Percentiles rank a stretch among this genome's conserved stretches.
Conservation (phyloP, 2,888 invertebrate genomes). For the Raillietiella orientalis region DNA sequence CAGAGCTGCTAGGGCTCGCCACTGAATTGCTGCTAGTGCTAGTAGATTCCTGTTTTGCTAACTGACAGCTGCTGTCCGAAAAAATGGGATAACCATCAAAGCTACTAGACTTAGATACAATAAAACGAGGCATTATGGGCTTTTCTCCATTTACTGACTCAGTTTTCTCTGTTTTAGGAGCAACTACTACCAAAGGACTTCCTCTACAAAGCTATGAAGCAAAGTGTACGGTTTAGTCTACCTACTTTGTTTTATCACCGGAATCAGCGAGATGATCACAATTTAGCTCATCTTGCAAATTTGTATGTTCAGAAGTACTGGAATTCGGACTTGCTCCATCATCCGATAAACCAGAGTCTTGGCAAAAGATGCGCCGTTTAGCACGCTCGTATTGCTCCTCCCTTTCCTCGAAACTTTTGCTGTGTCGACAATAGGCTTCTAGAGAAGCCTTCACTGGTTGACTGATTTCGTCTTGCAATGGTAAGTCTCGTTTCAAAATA, state of each 20-base stretch:
- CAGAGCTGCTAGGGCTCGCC: conserved; percentile 36
- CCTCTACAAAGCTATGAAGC: no score
- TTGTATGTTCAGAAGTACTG: background rate
- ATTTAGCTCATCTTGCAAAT: conserved; percentile 1
- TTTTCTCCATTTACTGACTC: conserved; percentile 8
- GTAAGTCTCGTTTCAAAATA: conserved; percentile 47
- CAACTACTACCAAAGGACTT: no score
- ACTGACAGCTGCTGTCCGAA: no score
- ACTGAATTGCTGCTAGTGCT: conserved; percentile 19
- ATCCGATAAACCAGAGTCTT: conserved; percentile 12
- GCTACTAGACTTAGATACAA: conserved; percentile 50
- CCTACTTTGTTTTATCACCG: conserved; percentile 20
- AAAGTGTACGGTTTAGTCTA: conserved; percentile 16
- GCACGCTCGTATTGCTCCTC: conserved; percentile 64
- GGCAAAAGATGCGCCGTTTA: conserved; percentile 50
- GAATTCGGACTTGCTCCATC: background rate
- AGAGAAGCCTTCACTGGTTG: no score
- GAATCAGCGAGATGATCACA: no score
- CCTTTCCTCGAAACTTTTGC: conserved; percentile 66
- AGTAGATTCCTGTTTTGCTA: no score
- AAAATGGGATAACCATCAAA: conserved; percentile 47
- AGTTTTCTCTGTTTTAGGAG: no score
- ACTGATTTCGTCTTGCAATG: conserved; percentile 1
- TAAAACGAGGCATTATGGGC: conserved; percentile 16
- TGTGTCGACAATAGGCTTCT: conserved; percentile 27